These are phyloP conservation scores for Sebastes jordani DNA, from an alignment of 2,797 vertebrate genomes.

Conservation along the genomic window DNA sequence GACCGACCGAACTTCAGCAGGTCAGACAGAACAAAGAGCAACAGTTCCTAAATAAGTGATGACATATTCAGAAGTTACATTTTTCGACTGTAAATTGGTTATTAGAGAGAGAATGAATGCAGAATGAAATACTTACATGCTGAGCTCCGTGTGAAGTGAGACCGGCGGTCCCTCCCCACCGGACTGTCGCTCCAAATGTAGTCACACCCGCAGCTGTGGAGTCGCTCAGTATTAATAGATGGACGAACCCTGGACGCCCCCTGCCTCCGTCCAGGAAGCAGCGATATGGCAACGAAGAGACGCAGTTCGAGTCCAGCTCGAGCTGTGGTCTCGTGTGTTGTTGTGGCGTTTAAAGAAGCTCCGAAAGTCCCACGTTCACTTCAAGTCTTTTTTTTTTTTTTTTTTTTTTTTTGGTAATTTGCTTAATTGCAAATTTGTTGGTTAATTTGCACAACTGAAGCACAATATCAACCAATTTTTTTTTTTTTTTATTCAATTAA, in stretches of 20 bases:
- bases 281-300: not conserved
- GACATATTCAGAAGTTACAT: not conserved
- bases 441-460: not conserved
- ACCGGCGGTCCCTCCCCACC: slow-evolving; percentile 42
- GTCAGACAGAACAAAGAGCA: not conserved
- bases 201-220: slow-evolving; percentile 53
- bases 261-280: not conserved
- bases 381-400: not conserved
- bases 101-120: not conserved
- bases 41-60: not conserved
- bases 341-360: not conserved
- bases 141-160: slow-evolving; percentile 24
- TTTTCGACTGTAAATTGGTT: too few relatives aligned
- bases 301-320: not conserved
- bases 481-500: too few relatives aligned
- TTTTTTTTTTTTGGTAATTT: not conserved
- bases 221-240: slow-evolving; percentile 65
- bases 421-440: not conserved
- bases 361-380: not conserved
- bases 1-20: not conserved
- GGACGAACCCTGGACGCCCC: slow-evolving; percentile 11
- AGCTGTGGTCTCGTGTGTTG: not conserved
- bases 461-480: not conserved
- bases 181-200: slow-evolving; percentile 66
- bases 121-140: slow-evolving; percentile 64